Evolutionary conservation across 2,113 vertebrate genomes (phyloP), one percentile per base, ranked within the genome.

Genomic region (Pomatorhinus ruficollis): DNA sequence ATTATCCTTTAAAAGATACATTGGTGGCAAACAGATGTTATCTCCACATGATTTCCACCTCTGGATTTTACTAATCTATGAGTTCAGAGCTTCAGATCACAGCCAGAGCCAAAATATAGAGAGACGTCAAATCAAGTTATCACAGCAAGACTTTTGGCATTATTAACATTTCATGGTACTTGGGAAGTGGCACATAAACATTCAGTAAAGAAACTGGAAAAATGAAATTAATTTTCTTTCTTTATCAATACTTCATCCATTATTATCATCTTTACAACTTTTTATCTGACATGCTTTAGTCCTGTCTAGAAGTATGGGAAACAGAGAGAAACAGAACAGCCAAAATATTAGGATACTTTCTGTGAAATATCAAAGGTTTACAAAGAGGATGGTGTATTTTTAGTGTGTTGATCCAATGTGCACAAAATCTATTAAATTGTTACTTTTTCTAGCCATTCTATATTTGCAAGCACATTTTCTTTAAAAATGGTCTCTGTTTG

Each of bases 31-130:
- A 71, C 76, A 93, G 90, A 83, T 92, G 86, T 83, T 92, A 35
- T 70, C 86, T 93, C 79, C 60, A 72, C 76, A 74, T 50, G 79
- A 31, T 68, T 3, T 69, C 45, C 84, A 95, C 83, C 89, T 91
- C 94, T 95, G 83, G 77, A 94, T 92, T 95, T 92, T 66, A 39
- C 89, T 94, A 52, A 80, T 63, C 59, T 70, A 44, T 76, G 59
- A 89, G 20, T 89, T 92, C 76, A 92, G 71, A 52, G 52, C 35
- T 77, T 83, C 72, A 88, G 76, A 83, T 70, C 94, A 93, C 83
- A 94, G 87, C 27, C 39, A 79, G 89, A 47, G 39, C 9, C 59
- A 87, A 93, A 90, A 92, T 39, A 83, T 1, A 71, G 40, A 70
- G 76, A 90, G n/a, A 87, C 45, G 90, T 95, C 74, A 84, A 94